These are phyloP conservation scores for Raja brachyura DNA, from an alignment of 2,113 vertebrate genomes.

Conservation along the genomic window DNA sequence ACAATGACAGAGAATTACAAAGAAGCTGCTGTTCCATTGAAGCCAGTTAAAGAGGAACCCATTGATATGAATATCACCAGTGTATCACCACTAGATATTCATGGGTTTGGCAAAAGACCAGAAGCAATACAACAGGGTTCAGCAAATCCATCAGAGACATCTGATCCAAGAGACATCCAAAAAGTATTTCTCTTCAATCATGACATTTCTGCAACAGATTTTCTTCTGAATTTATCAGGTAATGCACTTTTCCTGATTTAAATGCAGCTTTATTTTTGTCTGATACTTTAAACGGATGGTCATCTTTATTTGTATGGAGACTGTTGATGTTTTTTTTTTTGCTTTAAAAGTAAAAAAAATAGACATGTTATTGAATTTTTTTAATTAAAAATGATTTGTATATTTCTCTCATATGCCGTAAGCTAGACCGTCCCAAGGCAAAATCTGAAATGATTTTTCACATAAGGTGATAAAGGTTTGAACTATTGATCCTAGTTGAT, in stretches of 20 bases:
- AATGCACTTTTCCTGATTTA: conserved; percentile 39
- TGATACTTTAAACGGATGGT: neutral
- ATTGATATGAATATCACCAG: conserved; percentile 62
- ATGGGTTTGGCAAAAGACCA: conserved; percentile 29
- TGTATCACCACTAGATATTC: conserved; percentile 19
- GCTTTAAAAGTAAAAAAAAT: neutral
- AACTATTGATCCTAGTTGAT: neutral
- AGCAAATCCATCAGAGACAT: neutral
- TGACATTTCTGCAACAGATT: conserved; percentile 93
- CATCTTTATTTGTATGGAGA: neutral
- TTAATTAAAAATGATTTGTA: neutral
- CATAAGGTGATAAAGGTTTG: neutral
- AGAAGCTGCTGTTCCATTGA: conserved; percentile 47
- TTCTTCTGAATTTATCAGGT: conserved; percentile 99
- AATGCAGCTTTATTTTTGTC: neutral
- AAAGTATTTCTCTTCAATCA: conserved; percentile 83
- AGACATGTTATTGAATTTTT: neutral
- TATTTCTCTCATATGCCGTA: neutral
- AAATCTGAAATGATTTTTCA: neutral
- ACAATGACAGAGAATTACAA: neutral
- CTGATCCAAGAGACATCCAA: neutral
- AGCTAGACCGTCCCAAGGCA: neutral
- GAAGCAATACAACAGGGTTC: neutral
- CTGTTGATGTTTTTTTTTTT: neutral
- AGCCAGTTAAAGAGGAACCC: conserved; percentile 85